Percentiles rank a stretch among this genome's conserved stretches.
phyloP scores from a whole-genome alignment of 1,140 invertebrate species.

The Danaus melanippus region DNA sequence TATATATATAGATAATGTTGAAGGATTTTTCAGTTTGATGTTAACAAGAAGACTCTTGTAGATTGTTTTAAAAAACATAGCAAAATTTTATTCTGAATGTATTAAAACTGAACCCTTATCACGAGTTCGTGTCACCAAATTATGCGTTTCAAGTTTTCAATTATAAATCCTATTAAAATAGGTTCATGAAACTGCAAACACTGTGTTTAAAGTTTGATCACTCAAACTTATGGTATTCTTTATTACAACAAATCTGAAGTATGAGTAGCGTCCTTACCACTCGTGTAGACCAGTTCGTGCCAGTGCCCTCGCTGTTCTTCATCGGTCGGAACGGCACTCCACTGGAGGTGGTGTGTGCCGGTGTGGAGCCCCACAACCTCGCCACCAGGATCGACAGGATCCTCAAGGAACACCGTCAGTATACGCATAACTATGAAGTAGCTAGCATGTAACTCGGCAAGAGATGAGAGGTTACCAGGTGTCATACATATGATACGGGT shows the following conservation, averaged over 20 bases:
- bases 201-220: slow-evolving; percentile 1
- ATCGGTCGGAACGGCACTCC: slow-evolving; percentile 85
- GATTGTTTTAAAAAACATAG: no score
- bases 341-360: slow-evolving; percentile 81
- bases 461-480: no score
- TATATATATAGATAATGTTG: no score
- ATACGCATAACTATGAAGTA: not conserved
- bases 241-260: not conserved
- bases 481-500: no score
- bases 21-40: no score
- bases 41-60: no score
- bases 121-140: no score
- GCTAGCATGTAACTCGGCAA: no score
- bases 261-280: slow-evolving; percentile 23
- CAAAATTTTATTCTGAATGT: no score
- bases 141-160: no score
- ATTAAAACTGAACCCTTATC: no score
- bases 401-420: slow-evolving; percentile 49
- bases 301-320: slow-evolving; percentile 89
- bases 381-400: slow-evolving; percentile 65
- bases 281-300: slow-evolving; percentile 82
- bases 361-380: slow-evolving; percentile 63
- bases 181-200: not conserved
- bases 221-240: not conserved
- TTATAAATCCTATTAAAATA: no score